These are phyloP conservation scores for Ciconia maguari DNA, from an alignment of 2,113 vertebrate species.

Conservation along the genomic window DNA sequence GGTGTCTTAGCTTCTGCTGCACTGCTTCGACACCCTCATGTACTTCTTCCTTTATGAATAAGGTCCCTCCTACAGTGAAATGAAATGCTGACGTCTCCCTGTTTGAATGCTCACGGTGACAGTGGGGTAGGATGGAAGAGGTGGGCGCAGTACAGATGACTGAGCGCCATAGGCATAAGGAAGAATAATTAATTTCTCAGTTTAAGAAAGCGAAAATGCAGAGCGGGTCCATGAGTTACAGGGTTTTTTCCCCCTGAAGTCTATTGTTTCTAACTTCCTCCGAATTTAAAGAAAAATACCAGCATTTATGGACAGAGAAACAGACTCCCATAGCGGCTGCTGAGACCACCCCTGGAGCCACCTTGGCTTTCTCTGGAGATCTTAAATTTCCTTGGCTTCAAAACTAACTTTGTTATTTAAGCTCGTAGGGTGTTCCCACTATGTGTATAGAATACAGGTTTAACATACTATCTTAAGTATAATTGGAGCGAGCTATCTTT, in stretches of 20 bases:
- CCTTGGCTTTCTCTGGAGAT: not conserved
- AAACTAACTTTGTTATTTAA: not conserved
- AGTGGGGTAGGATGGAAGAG: not conserved
- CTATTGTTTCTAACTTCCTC: not conserved
- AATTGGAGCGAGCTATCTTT: not conserved
- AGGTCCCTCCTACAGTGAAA: not conserved
- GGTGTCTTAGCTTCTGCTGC: not conserved
- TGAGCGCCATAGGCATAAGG: not conserved
- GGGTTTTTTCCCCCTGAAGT: not conserved
- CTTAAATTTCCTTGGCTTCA: not conserved
- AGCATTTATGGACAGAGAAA: not conserved
- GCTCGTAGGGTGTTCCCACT: not conserved
- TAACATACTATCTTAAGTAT: not conserved
- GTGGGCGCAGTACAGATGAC: not conserved
- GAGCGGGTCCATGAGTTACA: rapidly evolving
- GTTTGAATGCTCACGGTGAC: not conserved
- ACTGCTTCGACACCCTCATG: not conserved
- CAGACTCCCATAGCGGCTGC: not conserved
- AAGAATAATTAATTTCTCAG: not conserved
- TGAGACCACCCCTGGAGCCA: not conserved
- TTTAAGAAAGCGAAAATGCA: not conserved
- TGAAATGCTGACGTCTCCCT: not conserved
- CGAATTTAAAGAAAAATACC: not conserved
- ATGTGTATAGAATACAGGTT: not conserved
- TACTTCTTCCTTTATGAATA: not conserved